Percentiles rank a stretch among this genome's conserved stretches.
Evolutionary conservation across 2,888 invertebrate species (phyloP).

Genomic region (Baronia brevicornis): DNA sequence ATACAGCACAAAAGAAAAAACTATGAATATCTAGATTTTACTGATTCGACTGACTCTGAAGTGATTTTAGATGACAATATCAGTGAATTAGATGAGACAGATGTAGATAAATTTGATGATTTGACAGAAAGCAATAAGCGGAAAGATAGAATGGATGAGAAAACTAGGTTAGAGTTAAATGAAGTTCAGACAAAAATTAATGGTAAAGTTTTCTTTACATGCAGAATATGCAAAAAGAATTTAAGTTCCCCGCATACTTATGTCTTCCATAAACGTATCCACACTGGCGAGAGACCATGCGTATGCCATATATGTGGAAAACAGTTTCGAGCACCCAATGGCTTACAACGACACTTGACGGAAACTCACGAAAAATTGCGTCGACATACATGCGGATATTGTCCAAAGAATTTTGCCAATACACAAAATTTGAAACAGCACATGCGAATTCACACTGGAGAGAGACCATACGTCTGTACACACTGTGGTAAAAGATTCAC

Average conservation of each 20-base stretch:
- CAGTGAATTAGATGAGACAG: slow-evolving; percentile 5
- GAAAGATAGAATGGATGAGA: slow-evolving; percentile 44
- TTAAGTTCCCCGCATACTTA: slow-evolving; percentile 78
- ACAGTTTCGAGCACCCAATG: slow-evolving; percentile 79
- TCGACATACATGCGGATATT: slow-evolving; percentile 72
- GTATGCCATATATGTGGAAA: slow-evolving; percentile 81
- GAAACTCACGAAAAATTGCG: slow-evolving; percentile 78
- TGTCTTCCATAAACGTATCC: slow-evolving; percentile 77
- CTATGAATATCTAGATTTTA: slow-evolving; percentile 29
- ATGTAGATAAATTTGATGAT: slow-evolving; percentile 45
- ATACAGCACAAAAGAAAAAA: slow-evolving; percentile 26
- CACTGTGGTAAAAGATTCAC: slow-evolving; percentile 79
- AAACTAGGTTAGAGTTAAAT: slow-evolving; percentile 41
- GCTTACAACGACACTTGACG: slow-evolving; percentile 76
- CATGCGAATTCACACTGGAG: slow-evolving; percentile 76
- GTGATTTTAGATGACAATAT: slow-evolving; percentile 5
- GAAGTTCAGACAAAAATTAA: slow-evolving; percentile 51
- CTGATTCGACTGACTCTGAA: slow-evolving; percentile 36
- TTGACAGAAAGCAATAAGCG: slow-evolving; percentile 51
- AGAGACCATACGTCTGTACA: slow-evolving; percentile 74
- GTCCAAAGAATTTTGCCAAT: slow-evolving; percentile 75
- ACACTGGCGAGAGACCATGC: slow-evolving; percentile 79
- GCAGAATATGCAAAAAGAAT: slow-evolving; percentile 74
- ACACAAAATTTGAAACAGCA: slow-evolving; percentile 77
- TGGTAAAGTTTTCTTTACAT: slow-evolving; percentile 73